A percentile compares a stretch with the other conserved stretches of the same genome.
These are phyloP conservation scores for Phallusia fumigata DNA, from an alignment of 23 tunicate genomes.

Conservation along the genomic window DNA sequence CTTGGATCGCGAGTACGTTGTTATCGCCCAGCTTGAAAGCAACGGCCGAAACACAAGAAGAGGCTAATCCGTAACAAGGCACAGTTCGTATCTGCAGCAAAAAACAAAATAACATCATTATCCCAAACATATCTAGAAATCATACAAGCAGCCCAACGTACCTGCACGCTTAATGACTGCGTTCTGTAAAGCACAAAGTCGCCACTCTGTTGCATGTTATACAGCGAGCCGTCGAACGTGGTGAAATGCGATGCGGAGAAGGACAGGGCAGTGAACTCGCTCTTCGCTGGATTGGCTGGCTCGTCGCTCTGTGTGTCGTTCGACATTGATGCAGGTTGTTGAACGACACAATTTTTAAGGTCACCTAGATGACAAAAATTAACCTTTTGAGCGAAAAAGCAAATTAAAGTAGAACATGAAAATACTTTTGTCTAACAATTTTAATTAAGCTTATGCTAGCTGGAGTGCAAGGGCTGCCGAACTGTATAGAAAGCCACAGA, in stretches of 20 bases:
- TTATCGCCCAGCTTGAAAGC: neutral
- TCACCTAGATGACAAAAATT: neutral
- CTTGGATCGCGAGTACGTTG: constrained; percentile 18
- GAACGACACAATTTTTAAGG: neutral
- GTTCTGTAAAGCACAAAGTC: constrained; percentile 15
- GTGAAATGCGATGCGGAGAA: constrained; percentile 24
- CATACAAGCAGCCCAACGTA: neutral
- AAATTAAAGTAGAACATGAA: no score
- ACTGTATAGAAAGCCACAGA: no score
- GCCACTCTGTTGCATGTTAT: neutral
- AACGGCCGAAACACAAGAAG: neutral
- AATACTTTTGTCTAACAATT: no score
- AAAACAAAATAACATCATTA: neutral
- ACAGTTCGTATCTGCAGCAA: constrained; percentile 14
- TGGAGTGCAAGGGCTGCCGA: no score
- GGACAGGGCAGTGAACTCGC: neutral
- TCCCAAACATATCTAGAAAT: no score
- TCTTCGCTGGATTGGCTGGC: neutral
- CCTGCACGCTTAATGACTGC: constrained; percentile 8
- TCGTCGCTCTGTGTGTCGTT: constrained; percentile 14
- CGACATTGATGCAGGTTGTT: neutral
- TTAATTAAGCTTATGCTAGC: no score
- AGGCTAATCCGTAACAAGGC: neutral
- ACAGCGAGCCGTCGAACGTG: constrained; percentile 37
- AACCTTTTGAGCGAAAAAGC: no score